Base-by-base conservation (phyloP, 35 echinoderm and acorn worm genomes). In the Ophioderma brevispina region DNA sequence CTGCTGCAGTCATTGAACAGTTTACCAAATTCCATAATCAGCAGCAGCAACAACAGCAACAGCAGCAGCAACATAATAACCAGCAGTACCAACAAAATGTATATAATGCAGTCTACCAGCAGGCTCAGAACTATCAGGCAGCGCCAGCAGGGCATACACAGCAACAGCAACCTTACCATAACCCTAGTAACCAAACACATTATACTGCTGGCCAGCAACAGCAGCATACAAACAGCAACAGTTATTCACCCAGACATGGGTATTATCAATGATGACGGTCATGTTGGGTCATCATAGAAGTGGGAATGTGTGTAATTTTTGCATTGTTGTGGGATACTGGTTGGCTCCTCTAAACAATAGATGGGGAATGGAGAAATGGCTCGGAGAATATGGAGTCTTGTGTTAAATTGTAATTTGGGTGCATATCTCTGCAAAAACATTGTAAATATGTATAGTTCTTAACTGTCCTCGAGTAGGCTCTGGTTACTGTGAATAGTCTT, bases 81-180 rank as follows among this genome's bases (percentile, higher is more conserved):
- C 81, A 40, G 46, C 81, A 84, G 41, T 33, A 40, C 4, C 40
- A 85, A 55, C 83, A 85, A 85, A 70, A 70, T 70, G 83, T 52
- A 19, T 85, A 85, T 64, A 52, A 55, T 52, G 34, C 52, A 64
- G 43, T 55, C 35, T 85, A 64, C 33, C 83, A 52, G 35, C 82
- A 85, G 34, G 31, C 49, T 15, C 46, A 63, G 33, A 55, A 85
- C 18, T 59, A 85, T n/a, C 83, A 38, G 34, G 36, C 83, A 0
- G 49, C 43, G 13, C 50, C 52, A 59, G 23, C n/a, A n/a, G n/a
- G n/a, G n/a, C n/a, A n/a, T n/a, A n/a, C 38, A 46, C 77, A 79
- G 77, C 81, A 84, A 33, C 83, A 55, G 1, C 83, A 85, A 36
- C 83, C 31, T 23, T 85, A 85, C 32, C 46, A 31, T 11, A 63